Evolutionary conservation across 2,797 vertebrate genomes (phyloP).

Genomic region (Peromyscus melanophrys): DNA sequence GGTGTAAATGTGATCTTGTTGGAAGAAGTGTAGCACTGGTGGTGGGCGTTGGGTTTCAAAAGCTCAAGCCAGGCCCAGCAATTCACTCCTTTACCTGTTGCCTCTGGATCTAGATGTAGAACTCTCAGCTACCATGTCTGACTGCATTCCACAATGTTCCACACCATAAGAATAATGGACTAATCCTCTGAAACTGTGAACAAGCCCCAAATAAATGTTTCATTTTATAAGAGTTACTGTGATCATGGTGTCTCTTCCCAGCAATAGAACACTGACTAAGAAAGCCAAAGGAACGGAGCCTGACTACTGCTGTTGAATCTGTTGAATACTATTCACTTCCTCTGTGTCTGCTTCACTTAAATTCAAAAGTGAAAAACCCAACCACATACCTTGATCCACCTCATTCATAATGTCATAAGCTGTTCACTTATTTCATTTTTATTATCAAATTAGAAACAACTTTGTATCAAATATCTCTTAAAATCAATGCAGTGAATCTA

Average conservation of each 20-base stretch:
- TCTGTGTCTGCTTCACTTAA: neutral
- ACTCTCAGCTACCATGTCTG: neutral
- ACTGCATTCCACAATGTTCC: neutral
- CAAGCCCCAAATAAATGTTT: neutral
- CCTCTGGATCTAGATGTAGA: neutral
- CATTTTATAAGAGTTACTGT: neutral
- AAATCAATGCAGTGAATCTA: neutral
- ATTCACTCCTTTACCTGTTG: neutral
- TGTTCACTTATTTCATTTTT: neutral
- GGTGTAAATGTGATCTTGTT: neutral
- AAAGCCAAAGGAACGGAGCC: neutral
- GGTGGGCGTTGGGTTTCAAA: neutral
- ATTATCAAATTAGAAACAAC: neutral
- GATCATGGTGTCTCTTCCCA: neutral
- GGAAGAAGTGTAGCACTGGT: neutral
- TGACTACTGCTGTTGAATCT: neutral
- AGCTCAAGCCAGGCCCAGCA: neutral
- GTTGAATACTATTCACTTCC: neutral
- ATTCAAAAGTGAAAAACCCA: neutral
- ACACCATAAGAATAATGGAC: neutral
- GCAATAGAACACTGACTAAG: too few species aligned
- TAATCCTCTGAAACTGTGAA: neutral
- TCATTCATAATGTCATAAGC: neutral
- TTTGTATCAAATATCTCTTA: neutral
- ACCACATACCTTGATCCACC: neutral